Evolutionary conservation across 1,140 invertebrate genomes (phyloP), one percentile per base, ranked within the genome.

Genomic region (Sarcophaga peregrina): DNA sequence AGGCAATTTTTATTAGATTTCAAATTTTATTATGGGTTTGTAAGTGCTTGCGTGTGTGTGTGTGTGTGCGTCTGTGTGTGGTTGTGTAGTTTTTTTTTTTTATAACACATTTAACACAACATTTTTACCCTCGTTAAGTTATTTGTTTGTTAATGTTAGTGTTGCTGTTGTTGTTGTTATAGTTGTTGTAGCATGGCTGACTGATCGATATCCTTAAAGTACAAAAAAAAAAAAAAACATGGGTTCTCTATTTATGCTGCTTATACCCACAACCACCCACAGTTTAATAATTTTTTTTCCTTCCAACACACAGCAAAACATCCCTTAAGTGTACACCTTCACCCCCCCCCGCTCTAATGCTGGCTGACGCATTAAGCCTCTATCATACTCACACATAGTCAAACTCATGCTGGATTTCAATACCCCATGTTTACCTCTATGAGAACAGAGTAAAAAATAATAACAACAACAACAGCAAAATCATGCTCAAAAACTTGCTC

Each of bases 91-190:
- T 81, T 37, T 20, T 25, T 17, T 48, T 86, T 83, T 82, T 54
- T 58, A 75, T 52, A 48, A 80, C 75, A 83, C 76, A 85, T n/a
- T 47, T 80, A 15, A 52, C 47, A 50, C 47, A 47, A 80, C 15
- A 80, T 52, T 47, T 82, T 86, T 85, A 88, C 87, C 87, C 87
- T 86, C 87, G 88, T 88, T 88, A 87, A 87, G 86, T 84, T 86
- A 86, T 87, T 86, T 87, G 87, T 87, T n/a, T 37, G 25, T 37
- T 37, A 37, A 37, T 37, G 25, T 37, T 37, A 37, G 25, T 37
- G 25, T 37, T 2, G 25, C 4, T 37, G 25, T 37, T 37, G 25
- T 37, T 2, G 25, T 37, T 37, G 25, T 37, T 37, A 37, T 37
- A 37, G 25, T 37, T 37, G 25, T 4, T 87, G 87, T 87, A n/a